Percentiles rank a stretch among this genome's conserved stretches.
Conservation (phyloP, 2,797 vertebrate genomes). For the Rhinophrynus dorsalis region DNA sequence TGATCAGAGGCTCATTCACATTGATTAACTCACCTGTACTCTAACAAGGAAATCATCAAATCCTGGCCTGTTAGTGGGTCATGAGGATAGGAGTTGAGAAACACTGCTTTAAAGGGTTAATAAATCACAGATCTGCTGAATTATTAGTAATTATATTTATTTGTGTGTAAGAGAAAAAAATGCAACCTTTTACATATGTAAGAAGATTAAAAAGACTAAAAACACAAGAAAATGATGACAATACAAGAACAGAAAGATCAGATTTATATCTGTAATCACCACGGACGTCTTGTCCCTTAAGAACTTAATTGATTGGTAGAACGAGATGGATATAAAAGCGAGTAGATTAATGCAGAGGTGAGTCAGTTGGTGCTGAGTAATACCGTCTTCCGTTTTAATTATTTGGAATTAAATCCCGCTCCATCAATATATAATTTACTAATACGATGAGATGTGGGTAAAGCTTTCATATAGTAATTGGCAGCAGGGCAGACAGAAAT, state of each 20-base stretch:
- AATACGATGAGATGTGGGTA: slow-evolving; percentile 2
- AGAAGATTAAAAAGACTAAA: slow-evolving; percentile 9
- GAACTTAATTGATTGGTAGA: slow-evolving; percentile 1
- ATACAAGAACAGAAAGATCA: neutral
- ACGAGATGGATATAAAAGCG: neutral
- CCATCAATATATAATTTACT: slow-evolving; percentile 22
- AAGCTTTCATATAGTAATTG: neutral
- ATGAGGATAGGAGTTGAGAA: too few species aligned
- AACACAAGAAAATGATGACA: slow-evolving; percentile 1
- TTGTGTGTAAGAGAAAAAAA: neutral
- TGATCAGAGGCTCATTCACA: too few species aligned
- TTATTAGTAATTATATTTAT: slow-evolving; percentile 4
- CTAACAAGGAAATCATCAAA: too few species aligned
- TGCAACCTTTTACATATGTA: neutral
- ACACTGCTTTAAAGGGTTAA: too few species aligned
- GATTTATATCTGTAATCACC: slow-evolving; percentile 29
- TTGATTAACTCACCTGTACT: too few species aligned
- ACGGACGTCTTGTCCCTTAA: neutral
- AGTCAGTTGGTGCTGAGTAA: neutral
- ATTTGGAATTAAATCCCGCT: neutral
- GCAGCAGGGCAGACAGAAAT: neutral
- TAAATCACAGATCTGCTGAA: neutral
- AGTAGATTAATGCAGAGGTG: neutral
- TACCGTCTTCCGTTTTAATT: neutral
- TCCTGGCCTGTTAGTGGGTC: too few species aligned